Conservation (phyloP, 2,113 vertebrate species). For the Felis catus region F.catus_Fca126_mat1.0 CM031415.1:94356501-94357000, state of each 20-base stretch:
- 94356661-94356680: not conserved
- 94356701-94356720: not conserved
- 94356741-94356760: not conserved
- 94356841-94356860: not conserved
- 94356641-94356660: not conserved
- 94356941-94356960: not conserved
- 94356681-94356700: not conserved
- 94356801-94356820: not conserved
- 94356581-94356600: not conserved
- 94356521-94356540: not conserved
- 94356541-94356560: not conserved
- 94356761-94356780: not conserved
- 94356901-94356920: not conserved
- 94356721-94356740: not conserved
- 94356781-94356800: conserved; percentile 7
- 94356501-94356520: not conserved
- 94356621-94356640: not conserved
- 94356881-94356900: not conserved
- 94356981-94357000: not conserved
- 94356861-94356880: not conserved
- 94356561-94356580: not conserved
- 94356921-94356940: not conserved
- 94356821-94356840: not conserved
- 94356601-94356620: not conserved
- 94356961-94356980: not conserved